phyloP scores from a whole-genome alignment of 1,140 invertebrate species.

The Zaprionus vittiger region DNA sequence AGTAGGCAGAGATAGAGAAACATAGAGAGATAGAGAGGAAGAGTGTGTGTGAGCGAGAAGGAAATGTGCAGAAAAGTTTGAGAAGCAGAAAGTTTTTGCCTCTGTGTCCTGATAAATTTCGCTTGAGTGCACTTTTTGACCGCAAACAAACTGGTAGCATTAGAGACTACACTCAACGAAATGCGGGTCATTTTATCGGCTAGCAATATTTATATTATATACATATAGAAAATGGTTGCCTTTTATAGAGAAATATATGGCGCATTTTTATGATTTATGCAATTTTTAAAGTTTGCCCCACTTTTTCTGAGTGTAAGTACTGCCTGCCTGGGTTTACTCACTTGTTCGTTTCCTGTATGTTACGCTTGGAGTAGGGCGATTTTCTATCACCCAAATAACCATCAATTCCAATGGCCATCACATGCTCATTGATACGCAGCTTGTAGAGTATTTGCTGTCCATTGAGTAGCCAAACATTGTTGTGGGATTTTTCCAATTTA shows the following conservation, averaged over 20 bases:
- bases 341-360: constrained; percentile 84
- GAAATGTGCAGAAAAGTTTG: constrained; percentile 84
- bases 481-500: constrained; percentile 85
- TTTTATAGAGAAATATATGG: neutral
- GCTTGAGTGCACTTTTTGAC: constrained; percentile 79
- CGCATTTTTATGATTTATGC: neutral
- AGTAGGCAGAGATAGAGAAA: constrained; percentile 4
- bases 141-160: constrained; percentile 69
- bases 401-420: constrained; percentile 83
- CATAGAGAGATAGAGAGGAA: neutral
- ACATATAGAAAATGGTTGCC: neutral
- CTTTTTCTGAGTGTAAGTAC: constrained; percentile 30
- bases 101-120: constrained; percentile 70
- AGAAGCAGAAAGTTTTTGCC: constrained; percentile 71
- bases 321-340: constrained; percentile 57
- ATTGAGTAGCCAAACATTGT: constrained; percentile 84
- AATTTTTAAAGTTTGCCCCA: neutral
- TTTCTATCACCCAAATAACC: constrained; percentile 84
- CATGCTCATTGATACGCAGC: constrained; percentile 79
- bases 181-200: neutral
- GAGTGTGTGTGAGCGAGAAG: neutral
- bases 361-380: constrained; percentile 82
- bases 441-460: constrained; percentile 83
- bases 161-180: constrained; percentile 34
- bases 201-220: neutral